These are phyloP conservation scores for Arge pagana DNA, from an alignment of 2,888 invertebrate genomes.

Conservation along the genomic window DNA sequence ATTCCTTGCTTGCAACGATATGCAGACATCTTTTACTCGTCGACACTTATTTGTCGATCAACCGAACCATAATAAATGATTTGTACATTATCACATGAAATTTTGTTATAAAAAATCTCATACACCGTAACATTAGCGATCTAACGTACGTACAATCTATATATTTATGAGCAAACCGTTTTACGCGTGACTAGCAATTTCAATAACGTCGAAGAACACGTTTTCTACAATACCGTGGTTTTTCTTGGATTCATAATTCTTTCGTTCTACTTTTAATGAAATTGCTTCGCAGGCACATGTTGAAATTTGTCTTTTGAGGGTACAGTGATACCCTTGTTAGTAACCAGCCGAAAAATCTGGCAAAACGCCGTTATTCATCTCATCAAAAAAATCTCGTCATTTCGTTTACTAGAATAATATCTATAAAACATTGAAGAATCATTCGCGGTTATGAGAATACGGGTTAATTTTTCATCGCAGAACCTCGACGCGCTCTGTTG, in stretches of 20 bases:
- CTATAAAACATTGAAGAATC: constrained; percentile 11
- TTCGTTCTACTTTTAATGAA: not conserved
- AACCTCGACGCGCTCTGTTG: too few species aligned
- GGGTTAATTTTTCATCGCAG: too few species aligned
- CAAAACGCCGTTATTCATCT: constrained; percentile 2
- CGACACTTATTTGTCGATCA: constrained; percentile 32
- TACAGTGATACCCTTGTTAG: constrained; percentile 10
- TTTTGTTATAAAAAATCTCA: constrained; percentile 42
- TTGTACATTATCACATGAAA: constrained; percentile 50
- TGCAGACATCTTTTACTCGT: constrained; percentile 38
- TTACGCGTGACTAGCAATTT: constrained; percentile 23
- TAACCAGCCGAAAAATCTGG: constrained; percentile 4
- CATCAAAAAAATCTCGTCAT: constrained; percentile 10
- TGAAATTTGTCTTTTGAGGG: constrained; percentile 1
- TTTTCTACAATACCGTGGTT: constrained; percentile 10
- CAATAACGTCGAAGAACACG: constrained; percentile 27
- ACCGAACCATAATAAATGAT: constrained; percentile 40
- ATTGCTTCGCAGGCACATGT: constrained; percentile 20
- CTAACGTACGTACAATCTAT: constrained; percentile 35
- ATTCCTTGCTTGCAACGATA: constrained; percentile 15
- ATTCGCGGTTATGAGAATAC: constrained; percentile 21
- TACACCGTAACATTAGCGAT: constrained; percentile 37
- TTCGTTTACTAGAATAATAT: constrained; percentile 6
- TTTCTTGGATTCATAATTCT: constrained; percentile 1
- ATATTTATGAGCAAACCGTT: constrained; percentile 38